phyloP scores from a whole-genome alignment of 2,113 vertebrate genomes.

The Heteronetta atricapilla region DNA sequence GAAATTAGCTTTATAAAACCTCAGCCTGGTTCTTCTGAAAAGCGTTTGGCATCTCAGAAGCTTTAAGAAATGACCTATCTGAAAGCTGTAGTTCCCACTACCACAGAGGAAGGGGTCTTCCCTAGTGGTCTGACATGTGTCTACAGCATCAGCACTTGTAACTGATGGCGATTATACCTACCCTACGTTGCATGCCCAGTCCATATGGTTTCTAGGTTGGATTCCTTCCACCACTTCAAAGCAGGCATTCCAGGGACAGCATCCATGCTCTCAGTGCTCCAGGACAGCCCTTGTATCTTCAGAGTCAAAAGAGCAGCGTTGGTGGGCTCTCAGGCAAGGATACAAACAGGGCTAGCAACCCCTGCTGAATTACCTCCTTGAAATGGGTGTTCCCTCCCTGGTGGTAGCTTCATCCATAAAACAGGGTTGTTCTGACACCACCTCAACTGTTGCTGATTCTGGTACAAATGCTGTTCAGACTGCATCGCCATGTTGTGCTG shows the following conservation, averaged over 20 bases:
- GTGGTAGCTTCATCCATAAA: background rate
- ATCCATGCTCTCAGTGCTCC: rapidly evolving
- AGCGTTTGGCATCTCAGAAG: background rate
- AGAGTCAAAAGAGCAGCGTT: background rate
- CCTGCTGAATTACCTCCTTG: background rate
- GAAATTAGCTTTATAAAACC: background rate
- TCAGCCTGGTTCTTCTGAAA: background rate
- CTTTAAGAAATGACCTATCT: background rate
- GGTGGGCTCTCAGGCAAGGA: background rate
- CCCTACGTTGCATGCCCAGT: too few species aligned
- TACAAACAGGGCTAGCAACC: background rate
- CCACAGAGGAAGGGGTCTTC: background rate
- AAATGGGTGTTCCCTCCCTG: background rate
- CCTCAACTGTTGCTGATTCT: background rate
- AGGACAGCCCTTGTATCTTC: background rate
- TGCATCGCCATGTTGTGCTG: background rate
- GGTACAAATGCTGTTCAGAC: background rate
- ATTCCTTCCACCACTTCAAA: background rate
- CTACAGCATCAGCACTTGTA: background rate
- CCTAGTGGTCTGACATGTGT: background rate
- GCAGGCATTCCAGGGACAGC: rapidly evolving
- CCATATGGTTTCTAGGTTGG: background rate
- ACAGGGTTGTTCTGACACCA: background rate
- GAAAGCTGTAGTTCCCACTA: background rate
- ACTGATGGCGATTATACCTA: background rate